A percentile compares a stretch with the other conserved stretches of the same genome.
These are phyloP conservation scores for Patiria miniata DNA, from an alignment of 35 echinoderm and acorn worm species.

Conservation along the genomic window DNA sequence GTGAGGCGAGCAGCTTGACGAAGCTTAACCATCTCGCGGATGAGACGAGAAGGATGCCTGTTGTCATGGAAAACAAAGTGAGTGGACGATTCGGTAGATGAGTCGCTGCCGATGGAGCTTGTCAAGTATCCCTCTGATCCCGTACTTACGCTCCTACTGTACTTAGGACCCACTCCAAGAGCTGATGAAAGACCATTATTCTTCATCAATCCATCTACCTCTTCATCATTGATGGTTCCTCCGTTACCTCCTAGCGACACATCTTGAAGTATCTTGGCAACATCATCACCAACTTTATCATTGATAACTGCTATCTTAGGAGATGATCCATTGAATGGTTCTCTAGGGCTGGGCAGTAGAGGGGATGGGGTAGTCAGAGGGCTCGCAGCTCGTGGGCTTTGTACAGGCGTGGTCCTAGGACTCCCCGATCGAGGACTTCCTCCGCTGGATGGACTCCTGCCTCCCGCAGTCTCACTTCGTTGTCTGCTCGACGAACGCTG, in stretches of 20 bases:
- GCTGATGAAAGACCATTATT: constrained; percentile 16
- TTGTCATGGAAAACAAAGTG: constrained; percentile 20
- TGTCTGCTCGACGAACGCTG: constrained; percentile 41
- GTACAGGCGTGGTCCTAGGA: constrained; percentile 16
- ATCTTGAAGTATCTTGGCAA: constrained; percentile 5
- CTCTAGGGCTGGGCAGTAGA: neutral
- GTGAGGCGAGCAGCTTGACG: constrained; percentile 71
- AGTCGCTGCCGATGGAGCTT: constrained; percentile 39
- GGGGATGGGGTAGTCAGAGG: neutral
- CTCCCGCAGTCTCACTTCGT: neutral
- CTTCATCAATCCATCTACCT: neutral
- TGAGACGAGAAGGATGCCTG: neutral
- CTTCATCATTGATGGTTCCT: neutral
- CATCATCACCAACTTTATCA: neutral
- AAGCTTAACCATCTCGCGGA: constrained; percentile 58
- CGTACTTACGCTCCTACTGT: neutral
- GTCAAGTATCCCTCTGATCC: constrained; percentile 30
- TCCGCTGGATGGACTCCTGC: neutral
- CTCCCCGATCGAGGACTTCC: neutral
- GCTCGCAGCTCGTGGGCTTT: constrained; percentile 11
- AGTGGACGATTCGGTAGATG: constrained; percentile 29
- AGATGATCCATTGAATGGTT: constrained; percentile 18
- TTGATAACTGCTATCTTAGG: neutral
- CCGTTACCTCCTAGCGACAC: neutral
- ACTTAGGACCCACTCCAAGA: neutral